These are phyloP conservation scores for Ceratosolen fusciceps DNA, from an alignment of 1,140 invertebrate genomes.

Conservation along the genomic window DNA sequence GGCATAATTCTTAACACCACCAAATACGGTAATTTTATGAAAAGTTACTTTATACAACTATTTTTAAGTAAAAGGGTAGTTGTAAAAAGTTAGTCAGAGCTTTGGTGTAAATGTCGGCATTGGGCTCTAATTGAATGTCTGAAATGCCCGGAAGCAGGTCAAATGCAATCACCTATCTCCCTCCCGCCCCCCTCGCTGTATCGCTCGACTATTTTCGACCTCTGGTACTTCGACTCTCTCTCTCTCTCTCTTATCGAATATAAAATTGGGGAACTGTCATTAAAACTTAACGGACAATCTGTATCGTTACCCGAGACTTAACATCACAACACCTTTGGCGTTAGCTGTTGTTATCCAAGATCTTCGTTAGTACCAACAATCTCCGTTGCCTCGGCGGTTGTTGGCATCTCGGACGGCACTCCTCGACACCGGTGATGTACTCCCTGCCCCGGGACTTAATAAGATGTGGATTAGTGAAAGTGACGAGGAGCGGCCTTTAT, in stretches of 20 bases:
- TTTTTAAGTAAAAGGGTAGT: not conserved
- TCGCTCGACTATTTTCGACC: not conserved
- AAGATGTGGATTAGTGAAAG: constrained; percentile 9
- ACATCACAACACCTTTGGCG: not conserved
- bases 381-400: too few relatives aligned
- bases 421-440: not conserved
- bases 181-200: not conserved
- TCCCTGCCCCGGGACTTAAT: not conserved
- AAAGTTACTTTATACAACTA: too few relatives aligned
- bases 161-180: not conserved
- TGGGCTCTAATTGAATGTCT: not conserved
- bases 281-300: constrained; percentile 20
- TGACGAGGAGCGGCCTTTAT: too few relatives aligned
- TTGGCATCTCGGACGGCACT: too few relatives aligned
- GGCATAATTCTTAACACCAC: too few relatives aligned
- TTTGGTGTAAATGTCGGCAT: not conserved
- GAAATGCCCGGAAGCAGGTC: not conserved
- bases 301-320: not conserved
- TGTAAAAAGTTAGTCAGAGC: not conserved
- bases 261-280: not conserved
- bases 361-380: not conserved
- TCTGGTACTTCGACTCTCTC: too few relatives aligned
- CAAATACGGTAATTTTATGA: too few relatives aligned
- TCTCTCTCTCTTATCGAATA: too few relatives aligned
- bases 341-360: constrained; percentile 11